phyloP scores from a whole-genome alignment of 2,113 vertebrate genomes.

The Arothron firmamentum region DNA sequence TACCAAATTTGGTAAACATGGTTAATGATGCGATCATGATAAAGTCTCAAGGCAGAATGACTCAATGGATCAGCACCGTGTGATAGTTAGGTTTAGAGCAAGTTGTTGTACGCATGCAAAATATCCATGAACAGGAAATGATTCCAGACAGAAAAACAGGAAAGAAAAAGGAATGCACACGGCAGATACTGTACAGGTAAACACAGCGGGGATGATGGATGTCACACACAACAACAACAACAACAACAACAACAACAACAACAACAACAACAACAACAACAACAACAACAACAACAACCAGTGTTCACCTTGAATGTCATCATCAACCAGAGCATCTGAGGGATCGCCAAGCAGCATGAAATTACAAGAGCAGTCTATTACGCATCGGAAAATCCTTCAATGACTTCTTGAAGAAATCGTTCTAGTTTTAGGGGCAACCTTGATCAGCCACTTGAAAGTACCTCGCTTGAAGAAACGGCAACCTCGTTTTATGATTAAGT shows the following conservation, averaged over 20 bases:
- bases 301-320: constrained; percentile 69
- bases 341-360: constrained; percentile 57
- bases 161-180: too few species aligned
- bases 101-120: constrained; percentile 17
- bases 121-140: constrained; percentile 15
- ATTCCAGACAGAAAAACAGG: too few species aligned
- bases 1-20: too few species aligned
- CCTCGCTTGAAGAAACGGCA: too few species aligned
- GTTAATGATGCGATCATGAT: too few species aligned
- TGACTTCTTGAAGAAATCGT: constrained; percentile 19
- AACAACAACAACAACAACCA: neutral
- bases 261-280: constrained; percentile 3
- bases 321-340: constrained; percentile 69
- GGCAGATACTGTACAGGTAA: too few species aligned
- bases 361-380: constrained; percentile 49
- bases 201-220: neutral
- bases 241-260: neutral
- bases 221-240: neutral
- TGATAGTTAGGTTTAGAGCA: neutral
- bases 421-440: neutral
- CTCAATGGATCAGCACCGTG: too few species aligned
- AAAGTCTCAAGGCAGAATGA: too few species aligned
- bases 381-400: constrained; percentile 15
- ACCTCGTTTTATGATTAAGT: too few species aligned
- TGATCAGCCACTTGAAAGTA: neutral